Conservation (phyloP, 2,888 invertebrate species). For the Eristalis tenax region DNA sequence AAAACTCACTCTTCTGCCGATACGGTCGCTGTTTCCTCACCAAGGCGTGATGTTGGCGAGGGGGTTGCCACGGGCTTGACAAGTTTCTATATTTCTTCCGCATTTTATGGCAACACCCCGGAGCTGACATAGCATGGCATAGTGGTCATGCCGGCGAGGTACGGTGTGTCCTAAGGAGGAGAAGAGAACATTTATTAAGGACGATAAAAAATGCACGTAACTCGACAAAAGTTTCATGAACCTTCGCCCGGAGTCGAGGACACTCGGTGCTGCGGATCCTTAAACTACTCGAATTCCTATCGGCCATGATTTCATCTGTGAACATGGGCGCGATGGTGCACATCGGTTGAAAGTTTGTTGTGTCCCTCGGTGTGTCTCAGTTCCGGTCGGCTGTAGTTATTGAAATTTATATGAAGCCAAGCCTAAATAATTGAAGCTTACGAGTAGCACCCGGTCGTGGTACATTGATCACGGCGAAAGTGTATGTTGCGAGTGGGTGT, state of each 20-base stretch:
- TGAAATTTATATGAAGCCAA: conserved; percentile 1
- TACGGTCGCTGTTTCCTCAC: background rate
- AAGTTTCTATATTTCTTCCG: conserved; percentile 45
- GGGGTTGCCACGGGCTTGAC: background rate
- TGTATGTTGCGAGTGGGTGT: background rate
- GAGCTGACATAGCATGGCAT: conserved; percentile 27
- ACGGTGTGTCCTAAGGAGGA: background rate
- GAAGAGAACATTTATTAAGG: conserved; percentile 43
- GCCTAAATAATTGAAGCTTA: conserved; percentile 22
- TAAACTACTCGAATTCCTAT: background rate
- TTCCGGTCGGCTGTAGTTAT: background rate
- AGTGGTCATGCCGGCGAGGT: background rate
- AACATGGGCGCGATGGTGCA: background rate
- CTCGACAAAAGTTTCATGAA: conserved; percentile 63
- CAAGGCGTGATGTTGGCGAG: background rate
- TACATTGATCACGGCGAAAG: background rate
- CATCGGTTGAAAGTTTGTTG: background rate
- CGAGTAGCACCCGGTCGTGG: background rate
- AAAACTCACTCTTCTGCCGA: conserved; percentile 19
- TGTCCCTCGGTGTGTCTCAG: background rate
- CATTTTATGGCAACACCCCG: conserved; percentile 30
- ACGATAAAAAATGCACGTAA: conserved; percentile 55
- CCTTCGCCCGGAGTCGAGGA: conserved; percentile 32
- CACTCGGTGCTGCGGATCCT: conserved; percentile 22
- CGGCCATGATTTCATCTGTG: background rate